Percentiles rank a stretch among this genome's conserved stretches.
These are phyloP conservation scores for Lindbergichthys nudifrons DNA, from an alignment of 2,797 vertebrate genomes.

Conservation along the genomic window DNA sequence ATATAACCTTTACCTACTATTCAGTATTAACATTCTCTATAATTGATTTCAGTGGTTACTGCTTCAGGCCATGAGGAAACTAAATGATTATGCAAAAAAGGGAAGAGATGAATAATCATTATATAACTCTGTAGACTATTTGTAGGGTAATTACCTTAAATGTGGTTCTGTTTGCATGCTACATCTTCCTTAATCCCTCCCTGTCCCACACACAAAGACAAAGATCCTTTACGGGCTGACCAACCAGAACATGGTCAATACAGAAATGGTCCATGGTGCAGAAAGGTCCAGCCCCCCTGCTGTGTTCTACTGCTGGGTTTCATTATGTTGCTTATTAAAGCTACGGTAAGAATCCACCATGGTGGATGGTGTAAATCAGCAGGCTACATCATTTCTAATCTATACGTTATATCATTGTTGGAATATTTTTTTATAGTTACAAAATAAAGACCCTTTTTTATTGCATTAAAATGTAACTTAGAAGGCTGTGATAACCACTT, in stretches of 20 bases:
- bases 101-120: not conserved
- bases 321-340: not conserved
- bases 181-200: not conserved
- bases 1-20: not conserved
- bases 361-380: not conserved
- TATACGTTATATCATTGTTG: not conserved
- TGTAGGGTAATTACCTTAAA: not conserved
- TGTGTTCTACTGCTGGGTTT: not conserved
- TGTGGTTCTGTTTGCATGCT: not conserved
- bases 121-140: not conserved
- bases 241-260: not conserved
- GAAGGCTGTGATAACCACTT: too few relatives aligned
- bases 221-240: not conserved
- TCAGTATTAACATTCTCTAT: not conserved
- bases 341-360: not conserved
- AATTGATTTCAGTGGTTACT: not conserved
- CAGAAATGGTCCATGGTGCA: not conserved
- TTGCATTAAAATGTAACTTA: too few relatives aligned
- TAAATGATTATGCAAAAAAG: slow-evolving; percentile 6
- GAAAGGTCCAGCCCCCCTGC: not conserved
- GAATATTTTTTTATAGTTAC: not conserved
- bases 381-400: not conserved
- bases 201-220: not conserved
- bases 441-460: not conserved
- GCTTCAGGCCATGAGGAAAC: not conserved